Percentiles rank a stretch among this genome's conserved stretches.
phyloP scores from a whole-genome alignment of 2,888 invertebrate species.

The Cremastinae sp. region DNA sequence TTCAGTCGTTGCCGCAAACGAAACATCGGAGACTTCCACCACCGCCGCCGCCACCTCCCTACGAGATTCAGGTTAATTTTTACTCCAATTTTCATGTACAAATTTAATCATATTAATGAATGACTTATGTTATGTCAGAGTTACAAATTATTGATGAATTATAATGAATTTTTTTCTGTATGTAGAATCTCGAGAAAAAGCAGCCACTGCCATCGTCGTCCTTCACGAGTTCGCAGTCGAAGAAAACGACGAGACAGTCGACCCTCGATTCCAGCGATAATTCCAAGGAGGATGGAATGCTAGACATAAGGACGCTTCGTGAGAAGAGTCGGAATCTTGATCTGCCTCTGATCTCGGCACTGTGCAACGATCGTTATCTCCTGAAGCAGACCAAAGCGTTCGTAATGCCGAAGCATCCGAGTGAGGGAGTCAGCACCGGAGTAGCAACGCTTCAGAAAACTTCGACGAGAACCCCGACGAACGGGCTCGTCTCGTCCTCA shows the following conservation, averaged over 20 bases:
- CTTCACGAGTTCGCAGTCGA: conserved; percentile 61
- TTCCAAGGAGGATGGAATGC: conserved; percentile 76
- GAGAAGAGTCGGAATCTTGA: conserved; percentile 95
- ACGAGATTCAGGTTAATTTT: conserved; percentile 80
- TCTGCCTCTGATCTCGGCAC: conserved; percentile 94
- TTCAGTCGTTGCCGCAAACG: conserved; percentile 78
- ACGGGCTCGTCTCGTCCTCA: conserved; percentile 72
- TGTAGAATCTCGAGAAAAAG: conserved; percentile 75
- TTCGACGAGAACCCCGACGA: conserved; percentile 69
- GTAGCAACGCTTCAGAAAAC: conserved; percentile 60
- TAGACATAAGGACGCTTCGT: conserved; percentile 91
- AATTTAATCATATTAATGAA: no score
- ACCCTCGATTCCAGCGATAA: conserved; percentile 48
- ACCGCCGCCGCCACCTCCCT: conserved; percentile 83
- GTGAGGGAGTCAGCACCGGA: conserved; percentile 63
- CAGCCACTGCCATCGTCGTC: conserved; percentile 69
- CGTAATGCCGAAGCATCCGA: conserved; percentile 87
- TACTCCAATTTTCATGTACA: no score
- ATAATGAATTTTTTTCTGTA: conserved; percentile 13
- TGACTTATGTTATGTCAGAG: no score
- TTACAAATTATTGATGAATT: no score
- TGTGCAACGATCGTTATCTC: conserved; percentile 95
- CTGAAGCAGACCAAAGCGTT: conserved; percentile 94
- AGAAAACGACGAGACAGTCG: conserved; percentile 62
- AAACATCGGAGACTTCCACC: conserved; percentile 82